Conservation (phyloP, 2,888 invertebrate genomes). For the Aelia acuminata region DNA sequence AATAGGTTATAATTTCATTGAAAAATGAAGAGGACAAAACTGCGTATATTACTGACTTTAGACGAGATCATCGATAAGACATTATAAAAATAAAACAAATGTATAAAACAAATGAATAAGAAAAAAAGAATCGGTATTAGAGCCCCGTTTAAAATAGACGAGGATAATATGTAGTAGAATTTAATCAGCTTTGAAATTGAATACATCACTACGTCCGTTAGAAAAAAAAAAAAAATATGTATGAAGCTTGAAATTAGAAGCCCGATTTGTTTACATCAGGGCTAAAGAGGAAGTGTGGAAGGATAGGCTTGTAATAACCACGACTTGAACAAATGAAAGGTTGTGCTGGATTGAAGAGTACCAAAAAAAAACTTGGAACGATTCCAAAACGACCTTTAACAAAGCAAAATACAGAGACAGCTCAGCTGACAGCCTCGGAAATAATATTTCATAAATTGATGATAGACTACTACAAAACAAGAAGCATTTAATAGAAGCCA, state of each 20-base stretch:
- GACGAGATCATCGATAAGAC: too few relatives aligned
- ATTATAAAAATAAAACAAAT: too few relatives aligned
- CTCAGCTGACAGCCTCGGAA: not conserved
- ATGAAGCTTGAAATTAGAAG: not conserved
- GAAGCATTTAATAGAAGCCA: not conserved
- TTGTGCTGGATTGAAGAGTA: not conserved
- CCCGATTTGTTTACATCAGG: not conserved
- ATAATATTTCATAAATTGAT: conserved; percentile 33
- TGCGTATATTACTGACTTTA: too few relatives aligned
- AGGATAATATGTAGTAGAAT: conserved; percentile 10
- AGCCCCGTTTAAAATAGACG: not conserved
- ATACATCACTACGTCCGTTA: not conserved
- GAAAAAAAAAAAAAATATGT: not conserved
- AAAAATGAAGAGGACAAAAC: too few relatives aligned
- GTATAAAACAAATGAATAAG: too few relatives aligned
- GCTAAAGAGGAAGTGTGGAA: conserved; percentile 14
- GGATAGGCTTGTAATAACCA: conserved; percentile 31
- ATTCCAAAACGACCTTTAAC: not conserved
- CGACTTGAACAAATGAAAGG: not conserved
- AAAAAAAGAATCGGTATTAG: not conserved
- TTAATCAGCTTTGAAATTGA: not conserved
- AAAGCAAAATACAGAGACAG: conserved; percentile 36
- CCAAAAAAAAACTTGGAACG: not conserved
- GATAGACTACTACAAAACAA: not conserved
- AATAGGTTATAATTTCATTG: too few relatives aligned